phyloP scores from a whole-genome alignment of 2,113 vertebrate genomes.

The Nerophis ophidion region DNA sequence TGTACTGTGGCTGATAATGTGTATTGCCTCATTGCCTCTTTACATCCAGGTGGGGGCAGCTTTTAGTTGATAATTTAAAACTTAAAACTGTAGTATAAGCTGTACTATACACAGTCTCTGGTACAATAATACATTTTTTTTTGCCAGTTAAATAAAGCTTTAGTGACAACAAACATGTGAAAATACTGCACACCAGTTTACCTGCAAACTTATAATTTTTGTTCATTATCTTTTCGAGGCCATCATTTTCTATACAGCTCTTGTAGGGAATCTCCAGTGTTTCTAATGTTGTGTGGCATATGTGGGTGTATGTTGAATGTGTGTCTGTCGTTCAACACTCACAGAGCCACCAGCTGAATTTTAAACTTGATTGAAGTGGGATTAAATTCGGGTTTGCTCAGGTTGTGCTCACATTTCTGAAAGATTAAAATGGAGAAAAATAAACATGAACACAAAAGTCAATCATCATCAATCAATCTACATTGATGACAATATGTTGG shows the following conservation, averaged over 20 bases:
- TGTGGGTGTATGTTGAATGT: not conserved
- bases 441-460: not conserved
- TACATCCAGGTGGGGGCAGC: no score
- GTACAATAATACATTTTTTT: not conserved
- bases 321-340: slow-evolving; percentile 62
- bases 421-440: slow-evolving; percentile 18
- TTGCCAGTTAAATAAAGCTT: not conserved
- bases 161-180: not conserved
- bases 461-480: no score
- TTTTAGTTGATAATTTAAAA: no score
- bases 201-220: no score
- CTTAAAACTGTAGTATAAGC: no score
- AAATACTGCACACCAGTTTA: not conserved
- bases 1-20: no score
- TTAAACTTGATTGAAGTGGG: slow-evolving; percentile 99
- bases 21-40: no score
- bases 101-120: no score
- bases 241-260: not conserved
- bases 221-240: no score
- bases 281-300: not conserved
- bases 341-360: slow-evolving; percentile 98
- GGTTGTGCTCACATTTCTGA: slow-evolving; percentile 98
- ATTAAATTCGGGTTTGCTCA: slow-evolving; percentile 99
- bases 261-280: not conserved
- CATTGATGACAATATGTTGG: not conserved